Evolutionary conservation across 1,140 invertebrate species (phyloP).

Genomic region (Episyrphus balteatus): DNA sequence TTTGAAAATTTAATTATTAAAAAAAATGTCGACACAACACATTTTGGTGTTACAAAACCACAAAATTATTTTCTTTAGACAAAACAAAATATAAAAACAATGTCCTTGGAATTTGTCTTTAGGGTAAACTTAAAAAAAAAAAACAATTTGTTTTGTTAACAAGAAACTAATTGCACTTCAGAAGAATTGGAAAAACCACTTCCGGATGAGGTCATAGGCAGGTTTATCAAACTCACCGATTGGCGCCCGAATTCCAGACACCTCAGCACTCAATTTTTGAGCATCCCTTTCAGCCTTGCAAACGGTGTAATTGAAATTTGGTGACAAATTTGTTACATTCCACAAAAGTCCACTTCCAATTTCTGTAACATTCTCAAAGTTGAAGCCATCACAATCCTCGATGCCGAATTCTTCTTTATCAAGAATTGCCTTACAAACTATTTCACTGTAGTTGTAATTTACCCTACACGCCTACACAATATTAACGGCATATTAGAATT

Average conservation of each 20-base stretch:
- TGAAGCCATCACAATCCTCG: slow-evolving; percentile 22
- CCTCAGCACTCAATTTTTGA: slow-evolving; percentile 45
- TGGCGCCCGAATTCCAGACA: slow-evolving; percentile 39
- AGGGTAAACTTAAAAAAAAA: no score
- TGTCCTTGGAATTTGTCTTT: no score
- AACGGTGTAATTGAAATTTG: slow-evolving; percentile 25
- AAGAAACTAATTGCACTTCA: no score
- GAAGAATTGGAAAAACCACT: no score
- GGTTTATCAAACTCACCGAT: slow-evolving; percentile 23
- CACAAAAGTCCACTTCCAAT: slow-evolving; percentile 11
- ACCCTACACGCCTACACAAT: slow-evolving; percentile 45
- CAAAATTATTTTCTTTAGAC: no score
- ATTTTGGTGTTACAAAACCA: no score
- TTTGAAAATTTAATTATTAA: no score
- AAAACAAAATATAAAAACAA: no score
- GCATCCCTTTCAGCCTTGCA: slow-evolving; percentile 40
- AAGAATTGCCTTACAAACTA: slow-evolving; percentile 47
- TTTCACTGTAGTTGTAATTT: slow-evolving; percentile 43
- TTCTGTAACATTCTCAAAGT: slow-evolving; percentile 31
- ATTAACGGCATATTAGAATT: neutral
- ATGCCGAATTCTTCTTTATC: slow-evolving; percentile 29
- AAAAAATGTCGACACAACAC: no score
- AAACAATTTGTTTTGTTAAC: no score
- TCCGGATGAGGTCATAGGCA: no score
- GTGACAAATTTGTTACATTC: slow-evolving; percentile 9